Evolutionary conservation across 2,797 vertebrate species (phyloP), one percentile per base, ranked within the genome.

Genomic region (Paedocypris micromegethes): DNA sequence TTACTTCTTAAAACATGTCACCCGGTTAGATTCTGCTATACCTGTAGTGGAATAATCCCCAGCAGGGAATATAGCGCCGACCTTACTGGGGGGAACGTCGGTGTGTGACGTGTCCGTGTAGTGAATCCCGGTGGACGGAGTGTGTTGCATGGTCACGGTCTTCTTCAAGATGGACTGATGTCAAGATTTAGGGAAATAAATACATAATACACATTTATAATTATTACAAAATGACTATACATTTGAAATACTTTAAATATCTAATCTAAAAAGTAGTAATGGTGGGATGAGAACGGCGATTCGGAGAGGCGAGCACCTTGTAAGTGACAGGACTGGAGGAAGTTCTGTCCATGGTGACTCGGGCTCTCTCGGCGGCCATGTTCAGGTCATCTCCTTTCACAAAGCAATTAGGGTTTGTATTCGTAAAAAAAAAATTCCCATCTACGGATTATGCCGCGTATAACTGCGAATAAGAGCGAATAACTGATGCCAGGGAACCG

Each of bases 11-110:
- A 40, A 51, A 63, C 46, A 9, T 41, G 38, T 45, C 5, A 38
- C 5, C 9, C 9, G 9, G 7, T 58, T 5, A 6, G 8, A 48
- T 9, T 9, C 41, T 42, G 37, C 81, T 90, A 90, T 73, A 96
- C 94, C 61, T 94, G 88, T 58, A 97, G 89, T 69, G 93, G 90
- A 82, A 98, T 93, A 77, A 98, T 78, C 45, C 90, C 88, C 56
- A 93, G 84, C 61, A 98, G 89, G 90, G 2, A 97, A 82, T 43
- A 97, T 86, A 63, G 90, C 78, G 70, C 80, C 84, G 65, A 86
- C 83, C 74, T 88, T 91, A 70, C 85, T 89, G 5, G 91, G 89
- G 37, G 88, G 84, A 1, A 81, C 72, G 0, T 88, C 88, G 5
- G 80, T 68, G 43, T 79, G 81, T 66, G 83, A 82, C 54, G 87